Conservation (phyloP, 2,888 invertebrate genomes). For the Caradrina clavipalpis region DNA sequence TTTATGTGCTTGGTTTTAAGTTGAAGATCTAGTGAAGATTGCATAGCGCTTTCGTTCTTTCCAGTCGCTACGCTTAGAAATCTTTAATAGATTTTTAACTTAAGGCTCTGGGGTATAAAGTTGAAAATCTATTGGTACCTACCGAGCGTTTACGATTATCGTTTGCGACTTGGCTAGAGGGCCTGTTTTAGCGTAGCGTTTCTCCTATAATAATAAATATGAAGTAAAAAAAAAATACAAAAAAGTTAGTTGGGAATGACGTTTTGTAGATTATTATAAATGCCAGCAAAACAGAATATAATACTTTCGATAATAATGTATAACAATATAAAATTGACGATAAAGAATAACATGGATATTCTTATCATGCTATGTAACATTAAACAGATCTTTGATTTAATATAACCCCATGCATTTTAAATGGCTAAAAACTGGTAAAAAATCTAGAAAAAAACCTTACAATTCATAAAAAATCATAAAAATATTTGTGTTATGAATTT, state of each 20-base stretch:
- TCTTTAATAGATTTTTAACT: too few species aligned
- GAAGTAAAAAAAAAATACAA: not conserved
- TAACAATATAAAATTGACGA: conserved; percentile 20
- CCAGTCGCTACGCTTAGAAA: too few species aligned
- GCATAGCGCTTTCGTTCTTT: too few species aligned
- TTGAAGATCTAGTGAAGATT: too few species aligned
- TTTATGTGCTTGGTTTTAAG: too few species aligned
- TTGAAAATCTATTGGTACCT: too few species aligned
- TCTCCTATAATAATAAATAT: not conserved
- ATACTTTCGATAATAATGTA: conserved; percentile 1
- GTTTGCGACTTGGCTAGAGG: too few species aligned
- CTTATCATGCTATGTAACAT: not conserved
- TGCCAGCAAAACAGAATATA: not conserved
- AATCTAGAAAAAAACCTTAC: not conserved
- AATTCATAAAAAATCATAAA: not conserved
- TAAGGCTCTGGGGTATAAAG: too few species aligned
- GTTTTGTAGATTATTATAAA: not conserved
- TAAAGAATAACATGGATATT: conserved; percentile 17
- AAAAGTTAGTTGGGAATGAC: not conserved
- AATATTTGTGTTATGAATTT: too few species aligned
- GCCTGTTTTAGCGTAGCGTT: too few species aligned
- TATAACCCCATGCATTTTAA: conserved; percentile 2
- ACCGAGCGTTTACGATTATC: too few species aligned
- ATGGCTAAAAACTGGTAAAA: not conserved
- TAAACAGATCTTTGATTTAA: not conserved